phyloP scores from a whole-genome alignment of 2,888 invertebrate species.

The Asteroscopus sphinx region DNA sequence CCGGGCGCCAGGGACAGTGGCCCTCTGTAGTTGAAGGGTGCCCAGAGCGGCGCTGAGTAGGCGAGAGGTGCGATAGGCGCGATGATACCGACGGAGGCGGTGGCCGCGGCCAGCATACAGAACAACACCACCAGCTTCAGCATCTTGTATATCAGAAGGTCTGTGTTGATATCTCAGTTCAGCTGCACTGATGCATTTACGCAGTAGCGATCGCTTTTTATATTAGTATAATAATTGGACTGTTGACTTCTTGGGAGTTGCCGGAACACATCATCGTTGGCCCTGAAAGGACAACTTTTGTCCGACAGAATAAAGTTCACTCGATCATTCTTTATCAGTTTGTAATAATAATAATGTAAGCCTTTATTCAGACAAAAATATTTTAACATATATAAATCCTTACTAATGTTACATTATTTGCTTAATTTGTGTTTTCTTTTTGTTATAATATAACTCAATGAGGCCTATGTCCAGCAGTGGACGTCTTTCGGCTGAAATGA shows the following conservation, averaged over 20 bases:
- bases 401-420: no score
- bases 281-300: slow-evolving; percentile 81
- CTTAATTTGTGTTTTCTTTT: no score
- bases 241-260: slow-evolving; percentile 60
- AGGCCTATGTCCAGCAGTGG: no score
- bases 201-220: slow-evolving; percentile 68
- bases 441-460: no score
- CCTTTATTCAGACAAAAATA: no score
- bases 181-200: slow-evolving; percentile 74
- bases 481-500: no score
- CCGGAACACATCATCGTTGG: slow-evolving; percentile 49
- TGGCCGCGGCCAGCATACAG: slow-evolving; percentile 89
- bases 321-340: slow-evolving; percentile 35
- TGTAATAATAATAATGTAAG: no score
- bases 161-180: slow-evolving; percentile 78
- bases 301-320: slow-evolving; percentile 61
- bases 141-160: slow-evolving; percentile 76
- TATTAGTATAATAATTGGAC: slow-evolving; percentile 66
- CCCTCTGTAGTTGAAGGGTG: slow-evolving; percentile 76
- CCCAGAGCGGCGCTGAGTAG: slow-evolving; percentile 62
- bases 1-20: slow-evolving; percentile 82
- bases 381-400: no score
- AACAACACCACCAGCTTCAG: slow-evolving; percentile 90
- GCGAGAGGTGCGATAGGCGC: slow-evolving; percentile 61
- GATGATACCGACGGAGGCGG: slow-evolving; percentile 80